Percentiles rank a stretch among this genome's conserved stretches.
These are phyloP conservation scores for Pecten maximus DNA, from an alignment of 2,888 invertebrate species.

Conservation along the genomic window DNA sequence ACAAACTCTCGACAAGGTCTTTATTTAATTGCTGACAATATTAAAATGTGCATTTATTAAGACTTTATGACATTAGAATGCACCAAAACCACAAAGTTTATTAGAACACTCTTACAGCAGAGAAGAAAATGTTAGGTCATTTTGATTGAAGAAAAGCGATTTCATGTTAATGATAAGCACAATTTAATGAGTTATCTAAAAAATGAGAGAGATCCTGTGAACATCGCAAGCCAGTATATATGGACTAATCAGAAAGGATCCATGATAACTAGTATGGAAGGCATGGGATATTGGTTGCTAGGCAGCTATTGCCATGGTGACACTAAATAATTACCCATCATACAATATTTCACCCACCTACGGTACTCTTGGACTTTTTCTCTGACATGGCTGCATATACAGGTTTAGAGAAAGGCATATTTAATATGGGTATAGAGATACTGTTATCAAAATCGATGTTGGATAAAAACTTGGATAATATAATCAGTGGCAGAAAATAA, in stretches of 20 bases:
- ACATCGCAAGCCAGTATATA: neutral
- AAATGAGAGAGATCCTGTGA: neutral
- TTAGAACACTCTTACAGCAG: neutral
- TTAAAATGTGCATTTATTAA: neutral
- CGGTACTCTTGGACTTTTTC: slow-evolving; percentile 44
- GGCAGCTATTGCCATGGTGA: slow-evolving; percentile 31
- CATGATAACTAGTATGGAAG: slow-evolving; percentile 33
- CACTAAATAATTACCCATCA: slow-evolving; percentile 36
- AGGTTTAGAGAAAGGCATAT: neutral
- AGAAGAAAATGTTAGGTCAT: neutral
- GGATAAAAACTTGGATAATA: neutral
- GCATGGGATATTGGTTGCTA: slow-evolving; percentile 33
- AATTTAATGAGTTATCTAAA: slow-evolving; percentile 11
- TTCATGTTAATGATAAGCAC: neutral
- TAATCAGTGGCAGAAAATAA: neutral
- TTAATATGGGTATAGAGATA: neutral
- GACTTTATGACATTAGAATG: neutral
- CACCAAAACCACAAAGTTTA: neutral
- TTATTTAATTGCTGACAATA: too few species aligned
- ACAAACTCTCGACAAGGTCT: too few species aligned
- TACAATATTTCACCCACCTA: slow-evolving; percentile 42
- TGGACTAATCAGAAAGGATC: neutral
- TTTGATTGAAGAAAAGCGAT: neutral
- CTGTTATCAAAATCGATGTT: neutral
- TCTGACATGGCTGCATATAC: slow-evolving; percentile 36